Evolutionary conservation across 2,888 invertebrate genomes (phyloP).

Genomic region (Prosapia bicincta): DNA sequence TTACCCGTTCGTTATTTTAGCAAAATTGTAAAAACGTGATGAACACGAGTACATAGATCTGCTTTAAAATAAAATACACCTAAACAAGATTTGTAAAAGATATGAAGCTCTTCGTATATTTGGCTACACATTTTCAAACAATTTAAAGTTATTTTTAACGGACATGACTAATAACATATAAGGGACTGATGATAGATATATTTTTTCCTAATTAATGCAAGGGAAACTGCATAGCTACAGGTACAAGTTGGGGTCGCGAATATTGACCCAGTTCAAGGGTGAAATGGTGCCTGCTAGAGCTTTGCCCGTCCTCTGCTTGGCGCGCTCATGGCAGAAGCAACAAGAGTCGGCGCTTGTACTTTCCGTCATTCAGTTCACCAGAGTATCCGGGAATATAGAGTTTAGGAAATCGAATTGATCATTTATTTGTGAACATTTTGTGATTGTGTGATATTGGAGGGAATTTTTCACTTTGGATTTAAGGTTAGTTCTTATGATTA

Average conservation of each 20-base stretch:
- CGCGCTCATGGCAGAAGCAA: not conserved
- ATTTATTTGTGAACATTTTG: not conserved
- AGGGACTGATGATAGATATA: too few species aligned
- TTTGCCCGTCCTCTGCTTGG: not conserved
- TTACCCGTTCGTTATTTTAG: too few species aligned
- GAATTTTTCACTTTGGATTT: not conserved
- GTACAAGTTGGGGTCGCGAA: not conserved
- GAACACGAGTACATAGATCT: too few species aligned
- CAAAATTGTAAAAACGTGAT: too few species aligned
- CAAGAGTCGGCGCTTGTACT: not conserved
- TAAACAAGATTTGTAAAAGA: too few species aligned
- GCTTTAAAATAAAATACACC: too few species aligned
- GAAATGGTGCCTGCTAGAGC: not conserved
- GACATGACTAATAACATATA: too few species aligned
- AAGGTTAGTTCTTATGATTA: not conserved
- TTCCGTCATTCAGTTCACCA: not conserved
- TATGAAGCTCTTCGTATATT: too few species aligned
- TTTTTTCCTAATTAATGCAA: too few species aligned
- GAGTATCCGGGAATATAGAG: not conserved
- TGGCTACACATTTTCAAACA: too few species aligned
- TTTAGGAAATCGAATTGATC: not conserved
- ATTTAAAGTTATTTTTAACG: too few species aligned
- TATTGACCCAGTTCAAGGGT: conserved; percentile 2
- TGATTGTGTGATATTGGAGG: not conserved
- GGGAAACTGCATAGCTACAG: not conserved